A percentile compares a stretch with the other conserved stretches of the same genome.
These are phyloP conservation scores for Zaprionus capensis DNA, from an alignment of 1,140 invertebrate genomes.

Conservation along the genomic window DNA sequence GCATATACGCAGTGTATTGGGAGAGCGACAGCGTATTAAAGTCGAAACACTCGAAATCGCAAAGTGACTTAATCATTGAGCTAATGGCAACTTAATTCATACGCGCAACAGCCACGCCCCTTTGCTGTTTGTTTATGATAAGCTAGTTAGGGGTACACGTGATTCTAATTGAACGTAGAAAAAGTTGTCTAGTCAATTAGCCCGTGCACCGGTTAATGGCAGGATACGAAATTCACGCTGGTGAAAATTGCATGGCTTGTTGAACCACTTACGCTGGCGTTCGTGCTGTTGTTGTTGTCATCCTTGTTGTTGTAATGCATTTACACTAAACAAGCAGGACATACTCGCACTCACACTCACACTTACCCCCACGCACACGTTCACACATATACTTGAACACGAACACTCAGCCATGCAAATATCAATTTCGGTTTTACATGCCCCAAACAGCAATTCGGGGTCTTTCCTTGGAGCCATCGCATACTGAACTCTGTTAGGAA, in stretches of 20 bases:
- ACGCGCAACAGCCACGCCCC: conserved; percentile 43
- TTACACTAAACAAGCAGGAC: conserved; percentile 68
- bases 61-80: conserved; percentile 48
- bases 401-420: conserved; percentile 64
- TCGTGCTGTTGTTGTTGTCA: conserved; percentile 27
- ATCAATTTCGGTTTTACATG: conserved; percentile 75
- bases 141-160: conserved; percentile 21
- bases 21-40: conserved; percentile 54
- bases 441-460: conserved; percentile 34
- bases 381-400: not conserved
- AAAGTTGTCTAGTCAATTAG: conserved; percentile 70
- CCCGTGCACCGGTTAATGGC: conserved; percentile 58
- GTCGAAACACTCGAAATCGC: conserved; percentile 32
- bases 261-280: conserved; percentile 63
- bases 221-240: conserved; percentile 37
- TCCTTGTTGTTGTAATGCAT: conserved; percentile 48
- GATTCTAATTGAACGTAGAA: conserved; percentile 55
- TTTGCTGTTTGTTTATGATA: conserved; percentile 41
- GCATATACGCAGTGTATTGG: conserved; percentile 46
- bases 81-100: conserved; percentile 50
- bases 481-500: conserved; percentile 5
- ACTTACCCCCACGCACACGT: conserved; percentile 12
- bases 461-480: not conserved
- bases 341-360: conserved; percentile 19
- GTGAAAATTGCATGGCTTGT: conserved; percentile 72